phyloP scores from a whole-genome alignment of 2,888 invertebrate species.

The Rambutsinella grinnellia region DNA sequence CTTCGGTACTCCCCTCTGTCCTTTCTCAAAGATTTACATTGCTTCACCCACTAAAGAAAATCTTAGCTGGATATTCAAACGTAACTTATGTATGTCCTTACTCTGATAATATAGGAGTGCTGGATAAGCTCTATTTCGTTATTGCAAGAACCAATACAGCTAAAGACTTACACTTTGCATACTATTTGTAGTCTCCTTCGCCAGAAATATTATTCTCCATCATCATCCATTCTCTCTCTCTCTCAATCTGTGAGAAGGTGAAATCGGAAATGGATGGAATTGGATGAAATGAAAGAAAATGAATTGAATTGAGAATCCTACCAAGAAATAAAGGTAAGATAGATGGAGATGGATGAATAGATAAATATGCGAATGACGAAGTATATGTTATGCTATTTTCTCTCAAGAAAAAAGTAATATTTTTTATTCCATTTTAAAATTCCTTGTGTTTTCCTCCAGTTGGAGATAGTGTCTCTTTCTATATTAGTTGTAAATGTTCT shows the following conservation, averaged over 20 bases:
- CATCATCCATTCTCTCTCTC: slow-evolving; percentile 1
- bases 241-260: background rate
- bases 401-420: background rate
- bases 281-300: slow-evolving; percentile 66
- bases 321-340: slow-evolving; percentile 37
- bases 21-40: background rate
- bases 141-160: background rate
- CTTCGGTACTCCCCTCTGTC: background rate
- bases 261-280: slow-evolving; percentile 53
- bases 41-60: background rate
- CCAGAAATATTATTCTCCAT: background rate
- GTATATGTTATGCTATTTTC: background rate
- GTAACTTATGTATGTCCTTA: background rate
- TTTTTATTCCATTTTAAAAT: background rate
- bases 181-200: background rate
- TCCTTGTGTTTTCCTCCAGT: no score
- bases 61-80: background rate
- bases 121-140: background rate
- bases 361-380: slow-evolving; percentile 17
- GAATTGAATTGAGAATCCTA: slow-evolving; percentile 61
- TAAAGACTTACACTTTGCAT: slow-evolving; percentile 32
- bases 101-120: background rate
- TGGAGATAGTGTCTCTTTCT: no score
- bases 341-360: slow-evolving; percentile 38
- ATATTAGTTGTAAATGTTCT: no score